Evolutionary conservation across 2,888 invertebrate genomes (phyloP).

Genomic region (Sarcophaga variegata): DNA sequence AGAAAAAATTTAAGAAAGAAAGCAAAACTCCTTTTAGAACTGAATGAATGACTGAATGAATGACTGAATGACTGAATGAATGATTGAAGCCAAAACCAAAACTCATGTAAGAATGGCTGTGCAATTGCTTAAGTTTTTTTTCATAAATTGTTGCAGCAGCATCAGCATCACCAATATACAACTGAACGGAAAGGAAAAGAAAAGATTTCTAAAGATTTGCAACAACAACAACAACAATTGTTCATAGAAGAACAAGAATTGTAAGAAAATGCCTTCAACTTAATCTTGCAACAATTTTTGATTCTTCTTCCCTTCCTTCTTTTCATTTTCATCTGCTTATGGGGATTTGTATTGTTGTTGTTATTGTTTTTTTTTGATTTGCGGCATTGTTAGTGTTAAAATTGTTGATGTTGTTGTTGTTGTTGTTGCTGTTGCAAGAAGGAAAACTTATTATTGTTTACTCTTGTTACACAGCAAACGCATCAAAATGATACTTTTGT

Average conservation of each 20-base stretch:
- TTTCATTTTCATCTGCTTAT: too few species aligned
- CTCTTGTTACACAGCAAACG: slow-evolving; percentile 62
- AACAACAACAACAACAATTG: too few species aligned
- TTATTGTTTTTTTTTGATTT: neutral
- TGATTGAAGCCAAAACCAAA: too few species aligned
- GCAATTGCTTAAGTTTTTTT: slow-evolving; percentile 21
- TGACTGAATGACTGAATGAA: neutral
- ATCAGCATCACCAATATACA: too few species aligned
- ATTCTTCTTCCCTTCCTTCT: slow-evolving; percentile 7
- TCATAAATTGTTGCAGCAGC: slow-evolving; percentile 44
- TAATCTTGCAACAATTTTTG: slow-evolving; percentile 60
- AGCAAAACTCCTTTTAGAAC: slow-evolving; percentile 27
- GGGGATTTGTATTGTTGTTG: neutral
- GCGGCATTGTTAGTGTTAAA: neutral
- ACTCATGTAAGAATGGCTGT: neutral
- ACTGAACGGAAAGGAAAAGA: too few species aligned
- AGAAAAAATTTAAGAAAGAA: neutral
- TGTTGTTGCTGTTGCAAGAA: slow-evolving; percentile 16
- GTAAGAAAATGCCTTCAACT: slow-evolving; percentile 56
- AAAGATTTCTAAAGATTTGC: too few species aligned
- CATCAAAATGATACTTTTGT: slow-evolving; percentile 68
- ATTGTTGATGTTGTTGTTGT: slow-evolving; percentile 17
- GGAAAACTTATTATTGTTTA: slow-evolving; percentile 61
- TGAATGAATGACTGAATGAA: slow-evolving; percentile 24
- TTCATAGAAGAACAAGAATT: neutral